Evolutionary conservation across 2,113 vertebrate species (phyloP).

Genomic region (Forbesichthys papilliferus): DNA sequence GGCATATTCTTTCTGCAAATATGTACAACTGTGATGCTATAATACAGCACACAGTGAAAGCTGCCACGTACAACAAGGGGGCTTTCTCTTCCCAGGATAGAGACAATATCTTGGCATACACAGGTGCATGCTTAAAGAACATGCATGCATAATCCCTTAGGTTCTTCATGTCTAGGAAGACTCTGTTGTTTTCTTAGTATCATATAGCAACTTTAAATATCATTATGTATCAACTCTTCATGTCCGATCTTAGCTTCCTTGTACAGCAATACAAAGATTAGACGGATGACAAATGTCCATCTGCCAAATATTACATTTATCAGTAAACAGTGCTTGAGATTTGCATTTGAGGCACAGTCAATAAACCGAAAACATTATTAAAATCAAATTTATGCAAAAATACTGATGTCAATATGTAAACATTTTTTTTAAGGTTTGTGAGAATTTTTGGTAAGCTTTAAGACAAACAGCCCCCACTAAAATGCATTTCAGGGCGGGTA

Average conservation of each 20-base stretch:
- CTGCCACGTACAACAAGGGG: slow-evolving; percentile 13
- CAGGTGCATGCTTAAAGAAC: background rate
- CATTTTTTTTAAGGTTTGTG: slow-evolving; percentile 46
- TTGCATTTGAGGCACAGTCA: slow-evolving; percentile 43
- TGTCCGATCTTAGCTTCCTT: slow-evolving; percentile 24
- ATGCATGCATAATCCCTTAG: background rate
- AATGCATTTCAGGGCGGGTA: slow-evolving; percentile 5
- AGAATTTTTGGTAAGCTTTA: slow-evolving; percentile 36
- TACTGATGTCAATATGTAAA: slow-evolving; percentile 28
- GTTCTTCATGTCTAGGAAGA: background rate
- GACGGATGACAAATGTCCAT: slow-evolving; percentile 21
- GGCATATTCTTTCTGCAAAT: slow-evolving; percentile 41
- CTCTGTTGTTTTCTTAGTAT: background rate
- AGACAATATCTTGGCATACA: slow-evolving; percentile 11
- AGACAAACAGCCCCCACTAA: slow-evolving; percentile 35
- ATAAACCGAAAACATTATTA: slow-evolving; percentile 48
- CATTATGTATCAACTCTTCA: slow-evolving; percentile 5
- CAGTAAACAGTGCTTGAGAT: slow-evolving; percentile 27
- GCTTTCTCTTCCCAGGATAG: slow-evolving; percentile 18
- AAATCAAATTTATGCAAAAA: slow-evolving; percentile 43
- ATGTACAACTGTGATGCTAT: slow-evolving; percentile 4
- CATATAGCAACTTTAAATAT: background rate
- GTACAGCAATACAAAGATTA: slow-evolving; percentile 29
- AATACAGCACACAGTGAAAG: slow-evolving; percentile 14
- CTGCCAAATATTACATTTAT: slow-evolving; percentile 7